Conservation (phyloP, 2,113 vertebrate species). For the Strix uralensis region DNA sequence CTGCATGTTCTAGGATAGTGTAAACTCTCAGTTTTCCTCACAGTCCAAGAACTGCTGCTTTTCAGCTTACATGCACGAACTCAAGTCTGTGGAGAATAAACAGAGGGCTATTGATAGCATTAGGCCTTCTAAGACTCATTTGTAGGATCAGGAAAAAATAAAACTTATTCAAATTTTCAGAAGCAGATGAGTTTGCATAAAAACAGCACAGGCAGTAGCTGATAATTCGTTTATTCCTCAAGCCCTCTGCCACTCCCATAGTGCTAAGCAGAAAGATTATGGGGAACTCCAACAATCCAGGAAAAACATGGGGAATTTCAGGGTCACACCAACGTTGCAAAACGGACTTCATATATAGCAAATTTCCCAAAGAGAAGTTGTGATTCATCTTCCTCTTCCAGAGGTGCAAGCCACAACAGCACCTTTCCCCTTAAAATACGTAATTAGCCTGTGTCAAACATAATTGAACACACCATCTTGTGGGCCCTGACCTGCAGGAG, state of each 20-base stretch:
- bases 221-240: background rate
- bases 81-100: constrained; percentile 20
- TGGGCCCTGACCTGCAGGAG: background rate
- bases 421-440: background rate
- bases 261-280: background rate
- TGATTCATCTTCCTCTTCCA: background rate
- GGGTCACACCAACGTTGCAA: background rate
- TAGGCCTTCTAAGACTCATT: background rate
- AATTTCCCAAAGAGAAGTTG: background rate
- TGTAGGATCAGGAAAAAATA: constrained; percentile 12
- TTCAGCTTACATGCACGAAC: background rate
- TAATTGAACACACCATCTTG: background rate
- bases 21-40: background rate
- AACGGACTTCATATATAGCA: background rate
- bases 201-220: background rate
- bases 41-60: background rate
- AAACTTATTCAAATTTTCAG: background rate
- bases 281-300: background rate
- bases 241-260: background rate
- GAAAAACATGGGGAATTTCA: background rate
- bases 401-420: background rate
- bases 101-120: background rate
- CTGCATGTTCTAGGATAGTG: background rate
- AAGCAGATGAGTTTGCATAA: background rate
- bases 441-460: background rate